Conservation (phyloP, 2,113 vertebrate species). For the Hippolais icterina region DNA sequence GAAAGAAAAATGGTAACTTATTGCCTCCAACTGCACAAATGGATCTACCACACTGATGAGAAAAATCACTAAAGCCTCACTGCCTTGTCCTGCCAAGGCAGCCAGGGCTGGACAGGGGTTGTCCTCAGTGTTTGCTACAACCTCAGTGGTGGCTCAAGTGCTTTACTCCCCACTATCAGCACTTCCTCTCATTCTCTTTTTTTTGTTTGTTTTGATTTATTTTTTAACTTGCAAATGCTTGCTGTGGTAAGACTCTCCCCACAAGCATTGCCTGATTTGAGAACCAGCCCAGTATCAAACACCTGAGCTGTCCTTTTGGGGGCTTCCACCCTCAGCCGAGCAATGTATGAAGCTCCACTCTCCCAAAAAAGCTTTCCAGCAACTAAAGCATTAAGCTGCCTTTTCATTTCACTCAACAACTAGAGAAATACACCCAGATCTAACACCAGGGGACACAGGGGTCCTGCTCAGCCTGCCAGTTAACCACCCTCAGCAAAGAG, state of each 20-base stretch:
- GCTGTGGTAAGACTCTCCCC: background rate
- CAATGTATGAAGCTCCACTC: background rate
- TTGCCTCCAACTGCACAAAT: background rate
- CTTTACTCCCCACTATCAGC: background rate
- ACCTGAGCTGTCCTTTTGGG: background rate
- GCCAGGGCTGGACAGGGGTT: background rate
- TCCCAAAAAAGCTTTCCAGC: background rate
- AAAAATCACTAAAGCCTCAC: background rate
- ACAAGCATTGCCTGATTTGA: background rate
- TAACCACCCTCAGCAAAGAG: background rate
- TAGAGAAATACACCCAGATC: background rate
- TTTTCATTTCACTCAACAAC: background rate
- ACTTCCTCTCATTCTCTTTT: too few species aligned
- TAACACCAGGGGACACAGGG: accelerated
- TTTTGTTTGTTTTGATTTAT: too few species aligned
- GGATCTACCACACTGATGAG: accelerated
- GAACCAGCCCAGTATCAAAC: background rate
- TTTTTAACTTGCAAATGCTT: background rate
- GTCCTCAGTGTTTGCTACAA: background rate
- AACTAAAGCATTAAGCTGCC: background rate
- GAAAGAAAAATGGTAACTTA: background rate
- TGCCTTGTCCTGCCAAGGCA: background rate
- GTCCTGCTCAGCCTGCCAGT: background rate
- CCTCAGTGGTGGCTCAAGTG: background rate
- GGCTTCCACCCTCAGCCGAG: background rate